Conservation (phyloP, 2,888 invertebrate genomes). For the Diabrotica balteata region DNA sequence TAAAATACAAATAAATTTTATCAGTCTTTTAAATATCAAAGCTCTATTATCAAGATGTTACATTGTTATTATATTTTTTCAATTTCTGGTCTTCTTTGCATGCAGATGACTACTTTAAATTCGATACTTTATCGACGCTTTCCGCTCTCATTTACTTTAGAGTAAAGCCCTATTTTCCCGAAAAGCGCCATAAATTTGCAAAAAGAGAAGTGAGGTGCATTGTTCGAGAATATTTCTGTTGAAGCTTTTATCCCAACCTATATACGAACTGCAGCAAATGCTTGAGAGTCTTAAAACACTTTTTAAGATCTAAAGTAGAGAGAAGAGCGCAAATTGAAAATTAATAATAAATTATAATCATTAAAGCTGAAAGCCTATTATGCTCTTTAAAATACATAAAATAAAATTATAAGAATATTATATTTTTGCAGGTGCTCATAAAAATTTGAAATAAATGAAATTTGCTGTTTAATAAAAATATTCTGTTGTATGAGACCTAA, state of each 20-base stretch:
- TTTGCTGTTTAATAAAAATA: too few species aligned
- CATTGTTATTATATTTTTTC: too few species aligned
- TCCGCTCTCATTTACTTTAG: constrained; percentile 23
- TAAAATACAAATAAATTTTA: too few species aligned
- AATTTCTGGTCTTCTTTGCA: constrained; percentile 1
- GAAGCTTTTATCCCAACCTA: constrained; percentile 25
- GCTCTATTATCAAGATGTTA: too few species aligned
- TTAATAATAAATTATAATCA: constrained; percentile 12
- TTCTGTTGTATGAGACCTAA: too few species aligned
- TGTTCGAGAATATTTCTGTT: constrained; percentile 22
- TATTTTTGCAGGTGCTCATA: too few species aligned
- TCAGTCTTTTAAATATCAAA: too few species aligned
- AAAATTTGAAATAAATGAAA: too few species aligned
- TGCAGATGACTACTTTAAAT: constrained; percentile 5
- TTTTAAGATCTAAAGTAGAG: constrained; percentile 3
- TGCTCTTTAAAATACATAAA: too few species aligned
- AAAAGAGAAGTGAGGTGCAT: constrained; percentile 10
- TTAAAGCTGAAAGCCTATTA: background rate
- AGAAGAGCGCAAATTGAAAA: constrained; percentile 8
- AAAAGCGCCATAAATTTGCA: constrained; percentile 13
- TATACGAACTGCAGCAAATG: constrained; percentile 22
- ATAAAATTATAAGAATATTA: too few species aligned
- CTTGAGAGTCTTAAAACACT: constrained; percentile 10
- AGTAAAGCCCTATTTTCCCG: constrained; percentile 15
- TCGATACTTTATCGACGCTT: constrained; percentile 10